Evolutionary conservation across 2,113 vertebrate genomes (phyloP), one percentile per base, ranked within the genome.

Genomic region (Acrocephalus kingi): DNA sequence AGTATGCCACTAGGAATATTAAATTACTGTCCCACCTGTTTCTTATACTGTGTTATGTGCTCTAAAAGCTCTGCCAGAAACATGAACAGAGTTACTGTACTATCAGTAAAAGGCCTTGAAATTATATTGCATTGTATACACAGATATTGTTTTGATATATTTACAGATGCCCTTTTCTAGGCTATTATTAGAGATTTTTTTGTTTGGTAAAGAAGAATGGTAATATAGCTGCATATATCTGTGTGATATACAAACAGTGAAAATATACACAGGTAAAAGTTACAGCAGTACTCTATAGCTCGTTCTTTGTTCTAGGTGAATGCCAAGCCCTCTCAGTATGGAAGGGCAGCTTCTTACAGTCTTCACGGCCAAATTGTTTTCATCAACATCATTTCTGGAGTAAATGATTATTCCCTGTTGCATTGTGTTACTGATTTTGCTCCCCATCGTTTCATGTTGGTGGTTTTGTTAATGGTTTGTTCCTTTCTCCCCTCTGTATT

Each of bases 21-120:
- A 94, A 71, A 85, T 93, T 93, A 72, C 82, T 75, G 48, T 72
- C 52, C 56, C 90, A 92, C 85, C 77, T 96, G 88, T 90, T 94
- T 96, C 64, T n/a, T 86, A 49, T 96, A 73, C 24, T 76, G 24
- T 51, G 31, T 91, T 74, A 88, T 51, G 37, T 64, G 54, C 45
- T 90, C 31, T 52, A 49, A 94, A 93, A 78, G 10, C 41, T 92
- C 52, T 89, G 66, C 73, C 77, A 95, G 86, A 92, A 94, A 72
- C 15, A 61, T 52, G 55, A 89, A 67, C 33, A 56, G 30, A 83
- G 10, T 92, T 86, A 72, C 10, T 71, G 35, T 61, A 13, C 49
- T 72, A 81, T n/a, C 84, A 59, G 15, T 61, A 84, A 89, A 81
- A 97, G 33, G 13, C 15, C 49, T 67, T 92, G 52, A 87, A 90